A percentile compares a stretch with the other conserved stretches of the same genome.
Evolutionary conservation across 2,797 vertebrate species (phyloP).

Genomic region (Cuniculus paca): DNA sequence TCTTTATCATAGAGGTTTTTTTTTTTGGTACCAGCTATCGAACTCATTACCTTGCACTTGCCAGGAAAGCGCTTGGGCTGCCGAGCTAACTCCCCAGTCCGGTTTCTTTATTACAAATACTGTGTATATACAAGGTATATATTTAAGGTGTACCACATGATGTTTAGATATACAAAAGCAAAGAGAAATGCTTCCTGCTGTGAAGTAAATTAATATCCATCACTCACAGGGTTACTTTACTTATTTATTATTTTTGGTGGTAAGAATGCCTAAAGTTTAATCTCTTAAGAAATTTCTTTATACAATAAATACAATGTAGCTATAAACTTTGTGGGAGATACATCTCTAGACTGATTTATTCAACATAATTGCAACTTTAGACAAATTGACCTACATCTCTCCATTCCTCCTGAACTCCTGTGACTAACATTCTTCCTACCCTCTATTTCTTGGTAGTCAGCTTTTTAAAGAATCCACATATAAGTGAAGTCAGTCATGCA

Average conservation of each 20-base stretch:
- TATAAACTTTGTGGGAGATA: neutral
- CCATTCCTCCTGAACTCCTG: too few species aligned
- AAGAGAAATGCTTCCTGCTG: neutral
- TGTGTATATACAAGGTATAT: neutral
- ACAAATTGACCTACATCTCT: neutral
- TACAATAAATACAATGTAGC: neutral
- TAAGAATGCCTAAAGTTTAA: neutral
- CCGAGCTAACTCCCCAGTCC: too few species aligned
- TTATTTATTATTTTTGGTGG: too few species aligned
- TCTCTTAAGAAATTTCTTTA: neutral
- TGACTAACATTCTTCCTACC: neutral
- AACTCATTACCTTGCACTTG: too few species aligned
- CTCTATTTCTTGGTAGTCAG: too few species aligned
- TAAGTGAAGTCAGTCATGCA: neutral
- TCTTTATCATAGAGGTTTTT: too few species aligned
- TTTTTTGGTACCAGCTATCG: too few species aligned
- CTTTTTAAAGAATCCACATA: neutral
- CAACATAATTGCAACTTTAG: neutral
- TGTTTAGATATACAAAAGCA: neutral
- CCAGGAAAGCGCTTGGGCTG: too few species aligned
- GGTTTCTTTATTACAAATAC: neutral
- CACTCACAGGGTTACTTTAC: neutral
- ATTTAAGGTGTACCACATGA: neutral
- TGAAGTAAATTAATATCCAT: neutral
- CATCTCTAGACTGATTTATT: neutral